Conservation (phyloP, 2,113 vertebrate species). For the Mus pahari region DNA sequence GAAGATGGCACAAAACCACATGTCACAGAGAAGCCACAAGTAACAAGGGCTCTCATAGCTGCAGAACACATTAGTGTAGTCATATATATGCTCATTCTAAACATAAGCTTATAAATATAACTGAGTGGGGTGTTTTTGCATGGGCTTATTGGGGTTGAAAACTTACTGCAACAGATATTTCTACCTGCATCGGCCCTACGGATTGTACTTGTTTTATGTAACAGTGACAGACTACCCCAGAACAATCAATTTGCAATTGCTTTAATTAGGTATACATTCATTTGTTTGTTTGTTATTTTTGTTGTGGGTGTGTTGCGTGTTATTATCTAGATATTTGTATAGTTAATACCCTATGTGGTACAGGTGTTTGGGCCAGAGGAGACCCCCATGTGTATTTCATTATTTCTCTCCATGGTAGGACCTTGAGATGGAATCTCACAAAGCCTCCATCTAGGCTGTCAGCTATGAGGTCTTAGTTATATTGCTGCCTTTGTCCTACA, state of each 20-base stretch:
- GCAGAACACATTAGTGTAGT: too few relatives aligned
- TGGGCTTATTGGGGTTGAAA: too few relatives aligned
- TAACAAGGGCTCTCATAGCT: too few relatives aligned
- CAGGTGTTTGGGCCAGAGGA: not conserved
- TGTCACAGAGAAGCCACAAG: too few relatives aligned
- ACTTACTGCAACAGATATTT: not conserved
- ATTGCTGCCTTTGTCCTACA: not conserved
- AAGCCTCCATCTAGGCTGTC: not conserved
- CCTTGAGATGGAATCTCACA: not conserved
- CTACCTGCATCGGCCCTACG: too few relatives aligned
- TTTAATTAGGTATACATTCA: not conserved
- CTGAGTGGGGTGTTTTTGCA: too few relatives aligned
- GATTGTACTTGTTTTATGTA: not conserved
- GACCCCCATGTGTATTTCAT: too few relatives aligned
- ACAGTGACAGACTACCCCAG: not conserved
- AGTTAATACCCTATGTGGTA: not conserved
- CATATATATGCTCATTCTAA: too few relatives aligned
- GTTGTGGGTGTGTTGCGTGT: not conserved
- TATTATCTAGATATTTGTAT: not conserved
- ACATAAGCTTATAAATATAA: too few relatives aligned
- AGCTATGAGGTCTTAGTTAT: rapidly evolving
- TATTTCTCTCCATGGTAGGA: not conserved
- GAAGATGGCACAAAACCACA: too few relatives aligned
- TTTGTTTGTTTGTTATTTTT: not conserved
- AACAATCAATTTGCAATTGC: not conserved